phyloP scores from a whole-genome alignment of 2,113 vertebrate genomes.

The Pelodiscus sinensis region DNA sequence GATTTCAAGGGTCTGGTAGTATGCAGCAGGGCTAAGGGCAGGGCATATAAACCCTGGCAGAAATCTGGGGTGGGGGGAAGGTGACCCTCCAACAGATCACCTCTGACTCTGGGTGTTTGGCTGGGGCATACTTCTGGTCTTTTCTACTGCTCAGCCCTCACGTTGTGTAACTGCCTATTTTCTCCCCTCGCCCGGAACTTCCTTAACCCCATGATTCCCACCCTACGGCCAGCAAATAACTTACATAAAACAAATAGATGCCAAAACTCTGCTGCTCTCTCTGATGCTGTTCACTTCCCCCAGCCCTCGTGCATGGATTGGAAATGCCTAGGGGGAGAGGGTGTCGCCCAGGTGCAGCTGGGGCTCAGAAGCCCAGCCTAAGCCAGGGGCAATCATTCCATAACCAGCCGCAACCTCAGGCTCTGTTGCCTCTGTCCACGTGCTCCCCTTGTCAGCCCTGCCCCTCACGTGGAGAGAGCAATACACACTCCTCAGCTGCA shows the following conservation, averaged over 20 bases:
- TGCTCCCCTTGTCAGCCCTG: background rate
- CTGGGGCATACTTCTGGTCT: background rate
- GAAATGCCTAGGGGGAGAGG: background rate
- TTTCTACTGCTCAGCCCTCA: constrained; percentile 1
- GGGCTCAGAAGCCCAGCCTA: background rate
- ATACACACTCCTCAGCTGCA: background rate
- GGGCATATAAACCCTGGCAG: background rate
- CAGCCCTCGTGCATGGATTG: background rate
- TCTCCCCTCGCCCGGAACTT: background rate
- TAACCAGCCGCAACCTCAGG: background rate
- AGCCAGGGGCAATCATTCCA: constrained; percentile 22
- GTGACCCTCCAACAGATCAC: background rate
- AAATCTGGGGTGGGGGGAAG: background rate
- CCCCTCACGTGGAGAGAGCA: background rate
- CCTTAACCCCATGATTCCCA: background rate
- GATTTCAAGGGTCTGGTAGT: background rate
- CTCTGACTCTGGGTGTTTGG: background rate
- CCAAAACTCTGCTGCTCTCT: background rate
- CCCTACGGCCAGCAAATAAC: background rate
- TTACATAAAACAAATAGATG: background rate
- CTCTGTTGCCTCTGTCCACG: background rate
- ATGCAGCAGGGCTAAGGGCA: background rate
- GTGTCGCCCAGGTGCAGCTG: background rate
- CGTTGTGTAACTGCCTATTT: constrained; percentile 16
- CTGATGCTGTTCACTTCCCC: constrained; percentile 14